Evolutionary conservation across 2,113 vertebrate species (phyloP), one percentile per base, ranked within the genome.

Genomic region (Megaleporinus macrocephalus): DNA sequence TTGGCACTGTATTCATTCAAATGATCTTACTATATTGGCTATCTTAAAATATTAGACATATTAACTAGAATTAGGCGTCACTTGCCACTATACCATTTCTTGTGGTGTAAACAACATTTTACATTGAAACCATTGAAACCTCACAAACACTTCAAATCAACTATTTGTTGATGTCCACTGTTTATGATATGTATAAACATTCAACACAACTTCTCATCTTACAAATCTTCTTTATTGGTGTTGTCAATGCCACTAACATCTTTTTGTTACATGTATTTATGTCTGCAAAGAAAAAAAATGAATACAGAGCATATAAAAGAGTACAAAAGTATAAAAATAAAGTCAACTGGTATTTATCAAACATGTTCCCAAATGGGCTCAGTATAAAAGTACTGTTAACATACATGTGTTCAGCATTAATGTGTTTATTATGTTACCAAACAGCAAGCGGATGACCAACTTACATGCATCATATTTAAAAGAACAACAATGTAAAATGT

Each of bases 261-360:
- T 55, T 55, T 55, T 22, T 55, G 1, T 20, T 76, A 73, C 70
- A 73, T 76, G 44, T 72, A 29, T 75, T 76, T 26, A 75, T 57
- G 49, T 69, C 51, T 55, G 51, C 73, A 71, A 78, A 49, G 47
- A 71, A 41, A 66, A 76, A n/a, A 36, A 36, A 36, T 1, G 59
- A 79, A 83, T 83, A 83, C 80, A 83, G 78, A 78, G 29, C n/a
- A 81, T 53, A 80, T 27, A 76, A 81, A 74, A 66, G 24, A 73
- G 69, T 86, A 74, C 66, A 81, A 84, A 86, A 83, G 65, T 79
- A 80, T 73, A 85, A 79, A 83, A 76, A 86, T 72, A 83, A 80
- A 83, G 29, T 5, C 57, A 86, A 26, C 29, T 57, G 62, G 71
- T 36, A 65, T 24, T 80, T 80, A 13, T 65, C 79, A 74, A 55